These are phyloP conservation scores for Rhingia campestris DNA, from an alignment of 2,888 invertebrate genomes.

Conservation along the genomic window DNA sequence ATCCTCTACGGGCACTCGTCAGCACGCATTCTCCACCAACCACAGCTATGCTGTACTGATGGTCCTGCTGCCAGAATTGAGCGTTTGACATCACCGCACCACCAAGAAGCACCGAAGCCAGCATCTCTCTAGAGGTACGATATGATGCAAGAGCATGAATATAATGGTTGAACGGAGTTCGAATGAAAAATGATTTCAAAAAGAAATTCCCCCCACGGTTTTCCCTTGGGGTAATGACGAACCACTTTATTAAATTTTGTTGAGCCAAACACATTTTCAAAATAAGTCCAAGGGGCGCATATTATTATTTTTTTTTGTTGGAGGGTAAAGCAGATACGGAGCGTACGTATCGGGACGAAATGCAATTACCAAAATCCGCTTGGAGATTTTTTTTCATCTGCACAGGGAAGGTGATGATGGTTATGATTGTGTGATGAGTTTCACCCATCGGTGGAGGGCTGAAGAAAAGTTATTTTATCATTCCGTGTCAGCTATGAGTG, in stretches of 20 bases:
- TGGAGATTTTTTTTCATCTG: slow-evolving; percentile 24
- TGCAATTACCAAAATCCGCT: slow-evolving; percentile 59
- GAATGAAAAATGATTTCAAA: slow-evolving; percentile 37
- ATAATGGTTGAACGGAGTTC: slow-evolving; percentile 9
- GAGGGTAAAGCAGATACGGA: slow-evolving; percentile 12
- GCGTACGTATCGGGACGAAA: slow-evolving; percentile 40
- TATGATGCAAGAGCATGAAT: no score
- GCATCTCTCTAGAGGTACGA: no score
- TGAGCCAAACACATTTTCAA: slow-evolving; percentile 43
- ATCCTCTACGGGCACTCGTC: background rate
- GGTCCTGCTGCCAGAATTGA: background rate
- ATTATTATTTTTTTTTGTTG: background rate
- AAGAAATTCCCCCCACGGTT: slow-evolving; percentile 7
- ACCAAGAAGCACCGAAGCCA: no score
- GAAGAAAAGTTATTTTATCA: slow-evolving; percentile 10
- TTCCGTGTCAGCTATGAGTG: background rate
- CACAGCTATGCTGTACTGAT: background rate
- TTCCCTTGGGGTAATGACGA: slow-evolving; percentile 29
- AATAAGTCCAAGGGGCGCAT: background rate
- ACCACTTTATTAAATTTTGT: slow-evolving; percentile 63
- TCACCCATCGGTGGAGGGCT: background rate
- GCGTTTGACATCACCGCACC: background rate
- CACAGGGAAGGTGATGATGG: slow-evolving; percentile 16
- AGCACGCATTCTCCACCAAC: slow-evolving; percentile 2
- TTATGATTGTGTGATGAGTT: slow-evolving; percentile 18